A percentile compares a stretch with the other conserved stretches of the same genome.
These are phyloP conservation scores for Dromas ardeola DNA, from an alignment of 2,113 vertebrate species.

Conservation along the genomic window DNA sequence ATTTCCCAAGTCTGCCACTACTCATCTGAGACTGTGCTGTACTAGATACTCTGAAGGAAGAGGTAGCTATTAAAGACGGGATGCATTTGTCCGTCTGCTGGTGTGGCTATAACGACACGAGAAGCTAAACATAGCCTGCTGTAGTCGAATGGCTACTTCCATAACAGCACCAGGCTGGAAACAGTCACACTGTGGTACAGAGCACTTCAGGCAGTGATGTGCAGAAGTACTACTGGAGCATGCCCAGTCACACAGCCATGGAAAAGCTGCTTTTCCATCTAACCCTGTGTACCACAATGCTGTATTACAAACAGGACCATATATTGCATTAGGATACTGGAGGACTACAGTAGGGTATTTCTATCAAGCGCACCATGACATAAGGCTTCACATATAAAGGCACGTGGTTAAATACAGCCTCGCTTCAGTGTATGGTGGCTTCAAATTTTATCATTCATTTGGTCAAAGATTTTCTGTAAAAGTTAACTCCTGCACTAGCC, in stretches of 20 bases:
- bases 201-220: background rate
- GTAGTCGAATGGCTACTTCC: background rate
- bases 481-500: background rate
- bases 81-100: background rate
- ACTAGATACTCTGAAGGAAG: background rate
- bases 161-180: background rate
- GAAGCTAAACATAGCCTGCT: background rate
- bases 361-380: fast-evolving
- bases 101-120: fast-evolving
- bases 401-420: background rate
- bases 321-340: background rate
- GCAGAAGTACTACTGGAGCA: background rate
- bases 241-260: background rate
- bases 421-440: background rate
- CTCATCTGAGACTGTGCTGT: background rate
- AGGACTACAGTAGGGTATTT: background rate
- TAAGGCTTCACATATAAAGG: background rate
- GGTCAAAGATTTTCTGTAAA: background rate
- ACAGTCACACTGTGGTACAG: background rate
- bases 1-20: background rate
- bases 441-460: background rate
- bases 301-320: background rate
- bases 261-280: background rate
- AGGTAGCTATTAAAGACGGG: background rate
- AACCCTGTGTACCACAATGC: background rate